Evolutionary conservation across 2,113 vertebrate genomes (phyloP).

Genomic region (Thalassoma bifasciatum): DNA sequence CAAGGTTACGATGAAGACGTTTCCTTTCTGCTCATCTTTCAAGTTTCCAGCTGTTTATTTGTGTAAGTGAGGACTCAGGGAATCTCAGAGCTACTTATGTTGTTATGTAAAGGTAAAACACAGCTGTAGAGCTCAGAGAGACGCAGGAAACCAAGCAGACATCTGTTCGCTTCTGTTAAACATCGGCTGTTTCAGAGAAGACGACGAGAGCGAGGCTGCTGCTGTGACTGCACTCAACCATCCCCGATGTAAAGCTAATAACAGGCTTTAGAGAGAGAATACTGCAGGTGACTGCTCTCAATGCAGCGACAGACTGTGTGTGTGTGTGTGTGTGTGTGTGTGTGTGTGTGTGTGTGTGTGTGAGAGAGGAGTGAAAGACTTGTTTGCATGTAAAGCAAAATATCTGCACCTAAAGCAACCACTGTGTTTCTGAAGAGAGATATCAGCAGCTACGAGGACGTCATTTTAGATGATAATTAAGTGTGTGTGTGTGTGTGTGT

Average conservation of each 20-base stretch:
- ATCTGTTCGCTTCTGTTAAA: conserved; percentile 21
- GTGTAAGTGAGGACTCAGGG: background rate
- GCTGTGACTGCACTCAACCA: conserved; percentile 51
- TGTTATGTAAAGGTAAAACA: conserved; percentile 14
- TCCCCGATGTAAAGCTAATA: conserved; percentile 33
- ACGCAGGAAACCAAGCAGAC: conserved; percentile 25
- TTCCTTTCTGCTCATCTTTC: background rate
- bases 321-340: background rate
- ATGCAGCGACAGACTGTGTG: background rate
- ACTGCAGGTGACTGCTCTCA: conserved; percentile 50
- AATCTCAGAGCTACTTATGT: background rate
- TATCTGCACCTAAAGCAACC: background rate
- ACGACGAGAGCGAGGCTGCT: too few species aligned
- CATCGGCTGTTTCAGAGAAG: conserved; percentile 1
- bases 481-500: conserved; percentile 46
- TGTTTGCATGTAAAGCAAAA: background rate
- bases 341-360: background rate
- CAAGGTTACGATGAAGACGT: background rate
- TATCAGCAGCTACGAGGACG: conserved; percentile 61
- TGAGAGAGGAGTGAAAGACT: too few species aligned
- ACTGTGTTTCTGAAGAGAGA: conserved; percentile 62
- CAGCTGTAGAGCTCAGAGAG: conserved; percentile 7
- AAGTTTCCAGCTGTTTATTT: conserved; percentile 20
- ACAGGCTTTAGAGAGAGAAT: conserved; percentile 19
- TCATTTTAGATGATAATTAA: conserved; percentile 78